Conservation (phyloP, 2,113 vertebrate species). For the Nothoprocta pentlandii region DNA sequence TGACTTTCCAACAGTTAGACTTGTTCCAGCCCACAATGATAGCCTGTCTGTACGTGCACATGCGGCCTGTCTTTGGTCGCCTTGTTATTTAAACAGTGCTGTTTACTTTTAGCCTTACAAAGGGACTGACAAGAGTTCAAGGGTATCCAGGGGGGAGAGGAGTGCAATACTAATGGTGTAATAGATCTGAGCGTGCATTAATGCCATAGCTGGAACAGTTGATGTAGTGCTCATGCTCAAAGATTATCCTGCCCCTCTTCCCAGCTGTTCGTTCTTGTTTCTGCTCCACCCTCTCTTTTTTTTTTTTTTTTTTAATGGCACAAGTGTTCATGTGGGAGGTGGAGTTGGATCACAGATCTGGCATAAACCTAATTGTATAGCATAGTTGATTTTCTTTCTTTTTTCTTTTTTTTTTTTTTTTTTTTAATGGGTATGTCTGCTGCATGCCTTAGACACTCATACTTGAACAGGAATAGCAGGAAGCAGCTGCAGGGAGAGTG, state of each 20-base stretch:
- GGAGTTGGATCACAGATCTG: background rate
- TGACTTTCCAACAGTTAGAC: background rate
- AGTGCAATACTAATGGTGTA: background rate
- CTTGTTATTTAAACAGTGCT: background rate
- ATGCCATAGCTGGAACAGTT: slow-evolving; percentile 39
- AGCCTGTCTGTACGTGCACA: background rate
- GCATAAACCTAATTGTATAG: background rate
- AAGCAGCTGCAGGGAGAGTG: background rate
- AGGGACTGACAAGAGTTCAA: slow-evolving; percentile 40
- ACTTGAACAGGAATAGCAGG: background rate
- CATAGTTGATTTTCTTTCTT: background rate
- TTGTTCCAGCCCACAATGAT: background rate
- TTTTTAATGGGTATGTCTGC: background rate
- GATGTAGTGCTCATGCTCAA: slow-evolving; percentile 36
- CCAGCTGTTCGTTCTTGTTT: slow-evolving; percentile 45
- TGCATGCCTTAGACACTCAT: background rate
- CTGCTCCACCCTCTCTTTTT: background rate
- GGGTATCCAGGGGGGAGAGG: slow-evolving; percentile 42
- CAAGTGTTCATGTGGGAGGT: background rate
- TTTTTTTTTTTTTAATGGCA: background rate
- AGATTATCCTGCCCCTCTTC: slow-evolving; percentile 20
- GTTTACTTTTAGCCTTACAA: background rate
- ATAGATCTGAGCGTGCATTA: background rate
- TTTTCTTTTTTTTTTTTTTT: background rate
- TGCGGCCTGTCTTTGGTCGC: background rate